Conservation (phyloP, 1,140 invertebrate genomes). For the Neodiprion lecontei region DNA sequence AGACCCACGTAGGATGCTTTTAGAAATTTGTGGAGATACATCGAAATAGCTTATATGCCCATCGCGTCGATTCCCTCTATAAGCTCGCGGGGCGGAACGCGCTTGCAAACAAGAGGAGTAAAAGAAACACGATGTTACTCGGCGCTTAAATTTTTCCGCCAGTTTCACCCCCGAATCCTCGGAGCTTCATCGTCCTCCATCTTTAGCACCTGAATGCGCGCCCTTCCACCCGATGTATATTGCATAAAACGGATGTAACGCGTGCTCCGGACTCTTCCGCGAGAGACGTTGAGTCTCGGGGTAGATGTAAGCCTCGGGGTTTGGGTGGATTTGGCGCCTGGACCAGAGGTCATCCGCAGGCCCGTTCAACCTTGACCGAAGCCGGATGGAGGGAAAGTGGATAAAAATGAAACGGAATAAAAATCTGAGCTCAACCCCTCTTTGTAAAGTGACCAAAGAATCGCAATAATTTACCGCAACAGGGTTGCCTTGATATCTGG, state of each 20-base stretch:
- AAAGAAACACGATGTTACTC: background rate
- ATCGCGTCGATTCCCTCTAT: background rate
- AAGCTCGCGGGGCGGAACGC: background rate
- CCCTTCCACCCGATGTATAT: too few species aligned
- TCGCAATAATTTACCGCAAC: background rate
- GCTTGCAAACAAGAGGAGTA: background rate
- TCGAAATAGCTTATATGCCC: background rate
- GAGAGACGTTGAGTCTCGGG: too few species aligned
- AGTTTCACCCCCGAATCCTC: background rate
- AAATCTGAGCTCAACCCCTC: constrained; percentile 1
- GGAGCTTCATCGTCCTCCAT: too few species aligned
- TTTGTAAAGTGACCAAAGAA: constrained; percentile 7
- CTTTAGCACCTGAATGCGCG: too few species aligned
- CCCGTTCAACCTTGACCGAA: too few species aligned
- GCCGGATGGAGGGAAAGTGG: too few species aligned
- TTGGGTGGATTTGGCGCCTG: too few species aligned
- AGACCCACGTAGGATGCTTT: background rate
- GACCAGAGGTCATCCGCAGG: too few species aligned
- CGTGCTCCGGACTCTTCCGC: too few species aligned
- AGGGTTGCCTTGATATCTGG: background rate
- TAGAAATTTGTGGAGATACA: constrained; percentile 5
- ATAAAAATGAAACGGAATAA: background rate
- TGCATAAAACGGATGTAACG: too few species aligned
- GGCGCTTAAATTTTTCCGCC: background rate
- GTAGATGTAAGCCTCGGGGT: too few species aligned